A percentile compares a stretch with the other conserved stretches of the same genome.
phyloP scores from a whole-genome alignment of 2,888 invertebrate genomes.

The Cataglyphis altisquamis region DNA sequence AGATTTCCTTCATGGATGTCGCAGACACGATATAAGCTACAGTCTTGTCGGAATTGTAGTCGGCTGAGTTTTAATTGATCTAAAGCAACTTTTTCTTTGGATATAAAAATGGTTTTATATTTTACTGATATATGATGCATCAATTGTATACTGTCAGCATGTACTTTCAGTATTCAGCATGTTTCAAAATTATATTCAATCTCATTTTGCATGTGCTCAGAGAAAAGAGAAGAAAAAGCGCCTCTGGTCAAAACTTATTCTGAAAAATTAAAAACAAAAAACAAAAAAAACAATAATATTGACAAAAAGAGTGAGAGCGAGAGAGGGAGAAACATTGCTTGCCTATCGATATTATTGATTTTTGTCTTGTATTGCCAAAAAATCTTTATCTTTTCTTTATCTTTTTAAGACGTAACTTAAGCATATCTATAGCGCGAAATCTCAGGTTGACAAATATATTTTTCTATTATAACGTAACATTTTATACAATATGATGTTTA shows the following conservation, averaged over 20 bases:
- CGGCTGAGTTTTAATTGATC: neutral
- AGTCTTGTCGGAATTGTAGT: neutral
- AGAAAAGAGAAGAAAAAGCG: neutral
- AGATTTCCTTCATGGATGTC: neutral
- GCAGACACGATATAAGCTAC: neutral
- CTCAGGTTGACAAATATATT: constrained; percentile 39
- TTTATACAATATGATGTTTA: constrained; percentile 13
- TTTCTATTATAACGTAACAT: constrained; percentile 32
- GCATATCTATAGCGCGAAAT: constrained; percentile 30
- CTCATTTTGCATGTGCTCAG: neutral
- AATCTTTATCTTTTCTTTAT: constrained; percentile 19
- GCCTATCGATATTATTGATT: constrained; percentile 23
- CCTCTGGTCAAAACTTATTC: neutral
- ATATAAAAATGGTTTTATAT: neutral
- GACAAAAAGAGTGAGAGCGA: neutral
- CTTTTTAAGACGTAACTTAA: constrained; percentile 37
- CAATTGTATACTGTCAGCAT: neutral
- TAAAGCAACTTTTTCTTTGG: neutral
- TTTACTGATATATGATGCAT: neutral
- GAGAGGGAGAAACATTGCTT: neutral
- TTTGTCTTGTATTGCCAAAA: constrained; percentile 33
- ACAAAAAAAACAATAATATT: neutral
- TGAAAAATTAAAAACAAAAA: neutral
- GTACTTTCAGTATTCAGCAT: neutral
- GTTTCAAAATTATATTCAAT: neutral